These are phyloP conservation scores for Orchestia grillus DNA, from an alignment of 1,140 invertebrate species.

Conservation along the genomic window DNA sequence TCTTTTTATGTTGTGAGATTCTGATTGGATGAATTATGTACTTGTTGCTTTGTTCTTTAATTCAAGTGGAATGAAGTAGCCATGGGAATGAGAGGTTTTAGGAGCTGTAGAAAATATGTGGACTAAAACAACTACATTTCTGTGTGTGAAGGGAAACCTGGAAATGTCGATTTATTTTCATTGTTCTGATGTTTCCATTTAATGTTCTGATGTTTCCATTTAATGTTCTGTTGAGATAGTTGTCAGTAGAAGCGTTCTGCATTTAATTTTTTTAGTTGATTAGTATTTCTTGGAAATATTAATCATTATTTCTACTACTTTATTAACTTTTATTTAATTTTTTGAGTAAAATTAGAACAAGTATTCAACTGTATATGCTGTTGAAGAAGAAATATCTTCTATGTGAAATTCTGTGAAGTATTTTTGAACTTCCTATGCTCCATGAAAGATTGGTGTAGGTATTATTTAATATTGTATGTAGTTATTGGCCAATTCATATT, in stretches of 20 bases:
- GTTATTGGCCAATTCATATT: background rate
- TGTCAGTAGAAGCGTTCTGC: background rate
- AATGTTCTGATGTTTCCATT: background rate
- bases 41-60: background rate
- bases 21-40: background rate
- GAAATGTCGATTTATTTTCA: no score
- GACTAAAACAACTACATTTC: no score
- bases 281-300: background rate
- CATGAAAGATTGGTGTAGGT: background rate
- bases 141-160: no score
- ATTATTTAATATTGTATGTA: background rate
- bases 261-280: background rate
- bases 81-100: background rate
- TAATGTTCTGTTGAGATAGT: background rate
- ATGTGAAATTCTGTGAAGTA: background rate
- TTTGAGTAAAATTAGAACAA: background rate
- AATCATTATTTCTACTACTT: background rate
- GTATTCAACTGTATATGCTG: background rate
- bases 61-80: background rate
- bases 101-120: background rate
- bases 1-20: background rate
- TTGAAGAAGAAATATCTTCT: background rate
- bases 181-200: background rate
- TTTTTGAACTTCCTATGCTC: background rate
- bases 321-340: background rate